Base-by-base conservation (phyloP, 2,797 vertebrate genomes). In the Threskiornis aethiopicus region DNA sequence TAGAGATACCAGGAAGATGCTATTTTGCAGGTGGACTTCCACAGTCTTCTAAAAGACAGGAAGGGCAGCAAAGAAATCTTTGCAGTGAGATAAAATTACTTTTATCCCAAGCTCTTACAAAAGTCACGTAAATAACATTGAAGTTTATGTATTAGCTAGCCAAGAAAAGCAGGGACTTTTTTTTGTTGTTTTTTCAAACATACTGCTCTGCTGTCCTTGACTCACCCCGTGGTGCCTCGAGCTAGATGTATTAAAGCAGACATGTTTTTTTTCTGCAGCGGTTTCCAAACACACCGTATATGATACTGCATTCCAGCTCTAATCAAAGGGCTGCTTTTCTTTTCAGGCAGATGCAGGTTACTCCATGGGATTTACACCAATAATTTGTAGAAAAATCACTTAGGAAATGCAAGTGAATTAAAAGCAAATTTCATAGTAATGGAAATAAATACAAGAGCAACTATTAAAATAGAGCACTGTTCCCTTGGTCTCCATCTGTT, bases 341-440 rank as follows among this genome's bases (percentile, higher is more conserved):
- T 95, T 88, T 20, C 95, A 87, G 77, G 26, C 82, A 87, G 69
- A 76, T 86, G 46, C 81, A 91, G 75, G 90, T 87, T 96, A 92
- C 93, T 90, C 67, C 61, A 24, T 61, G 73, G 78, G 64, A 79
- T 59, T 93, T 93, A 52, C 72, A 79, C 12, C 1, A 31, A 61
- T 49, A 67, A 49, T 1, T 9, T 8, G 21, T 29, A 55, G 77
- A 72, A 75, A 91, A 91, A 88, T 93, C 84, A 73, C 65, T 90
- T 75, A 64, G 93, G 94, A 96, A 95, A 96, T 95, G 65, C 83
- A 94, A 93, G 69, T 82, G 59, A 96, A 84, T 89, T 84, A 78
- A 95, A 90, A 94, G 77, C 33, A 28, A 94, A 44, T 96, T 96
- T 92, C 84, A 19, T 70, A 84, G 80, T 77, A 90, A 12, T 57